Base-by-base conservation (phyloP, 2,113 vertebrate species). In the Glareola pratincola region DNA sequence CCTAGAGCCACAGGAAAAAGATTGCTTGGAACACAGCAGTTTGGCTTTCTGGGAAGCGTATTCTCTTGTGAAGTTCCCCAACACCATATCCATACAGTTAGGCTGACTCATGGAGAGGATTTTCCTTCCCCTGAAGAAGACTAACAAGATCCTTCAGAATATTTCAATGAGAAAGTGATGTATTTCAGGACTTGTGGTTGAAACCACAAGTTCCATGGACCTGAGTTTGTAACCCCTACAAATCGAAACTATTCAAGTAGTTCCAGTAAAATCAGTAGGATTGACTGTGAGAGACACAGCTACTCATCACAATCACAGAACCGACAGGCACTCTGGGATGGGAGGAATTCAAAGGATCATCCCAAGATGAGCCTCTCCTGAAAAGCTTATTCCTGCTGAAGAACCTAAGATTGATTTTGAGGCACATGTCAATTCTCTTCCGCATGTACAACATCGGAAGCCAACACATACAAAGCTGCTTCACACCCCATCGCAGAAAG, bases 161-260 rank as follows among this genome's bases (percentile, higher is more conserved):
- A 93, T 94, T 97, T 96, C 79, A 92, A 63, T 1, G 1, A 96
- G 63, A 95, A 97, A 90, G 48, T 24, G 45, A 81, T 90, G 68
- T 59, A 96, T 71, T 92, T 90, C 81, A 86, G 96, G 75, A 89
- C 74, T 94, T 90, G 56, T 50, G 64, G 68, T 47, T 68, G 73
- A 96, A 97, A 96, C 59, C 88, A 93, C 94, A 92, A 88, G 64
- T 48, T 68, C 24, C 41, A 29, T 0, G 24, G n/a, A 64, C 32
- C 30, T 23, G 63, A 95, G 56, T 75, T 56, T 89, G 63, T 57
- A 90, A 62, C 5, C 12, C 26, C 17, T 41, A 39, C 41, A 45
- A 29, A 57, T 1, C 72, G 50, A 53, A 89, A 57, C 43, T 79
- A n/a, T n/a, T 50, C 34, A 83, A 15, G 41, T 32, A 64, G 20